phyloP scores from a whole-genome alignment of 2,888 invertebrate genomes.

The Ischnura elegans region DNA sequence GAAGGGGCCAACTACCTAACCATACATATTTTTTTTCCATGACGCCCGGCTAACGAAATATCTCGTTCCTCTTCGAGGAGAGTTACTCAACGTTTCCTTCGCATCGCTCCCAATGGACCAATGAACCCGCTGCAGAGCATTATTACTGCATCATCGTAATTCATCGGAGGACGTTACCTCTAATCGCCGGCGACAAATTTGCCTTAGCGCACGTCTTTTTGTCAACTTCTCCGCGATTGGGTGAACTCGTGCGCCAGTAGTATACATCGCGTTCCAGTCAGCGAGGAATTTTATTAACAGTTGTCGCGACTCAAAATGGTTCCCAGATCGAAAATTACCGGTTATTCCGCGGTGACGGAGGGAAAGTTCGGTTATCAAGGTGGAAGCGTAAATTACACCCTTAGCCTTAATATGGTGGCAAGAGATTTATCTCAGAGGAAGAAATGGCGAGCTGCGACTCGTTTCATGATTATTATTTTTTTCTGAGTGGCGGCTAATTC shows the following conservation, averaged over 20 bases:
- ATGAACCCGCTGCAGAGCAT: background rate
- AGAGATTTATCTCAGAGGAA: conserved; percentile 42
- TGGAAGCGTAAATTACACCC: conserved; percentile 40
- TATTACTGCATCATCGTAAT: background rate
- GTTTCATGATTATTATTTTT: background rate
- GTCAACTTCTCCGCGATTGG: background rate
- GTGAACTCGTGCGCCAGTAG: background rate
- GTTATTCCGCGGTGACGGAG: background rate
- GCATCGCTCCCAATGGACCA: background rate
- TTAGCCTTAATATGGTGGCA: conserved; percentile 37
- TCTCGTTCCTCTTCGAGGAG: background rate
- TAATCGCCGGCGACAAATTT: background rate
- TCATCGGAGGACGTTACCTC: background rate
- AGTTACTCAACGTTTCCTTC: background rate
- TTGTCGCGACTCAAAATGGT: conserved; percentile 10
- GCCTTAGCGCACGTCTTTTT: background rate
- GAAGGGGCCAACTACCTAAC: background rate
- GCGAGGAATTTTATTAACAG: conserved; percentile 22
- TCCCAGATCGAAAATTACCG: background rate
- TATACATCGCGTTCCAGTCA: background rate
- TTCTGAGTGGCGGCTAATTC: background rate
- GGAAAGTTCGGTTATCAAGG: conserved; percentile 48
- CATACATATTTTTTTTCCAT: background rate
- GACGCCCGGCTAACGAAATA: background rate
- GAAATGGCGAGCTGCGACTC: background rate